Evolutionary conservation across 2,113 vertebrate species (phyloP).

Genomic region (Malaclemys terrapin): DNA sequence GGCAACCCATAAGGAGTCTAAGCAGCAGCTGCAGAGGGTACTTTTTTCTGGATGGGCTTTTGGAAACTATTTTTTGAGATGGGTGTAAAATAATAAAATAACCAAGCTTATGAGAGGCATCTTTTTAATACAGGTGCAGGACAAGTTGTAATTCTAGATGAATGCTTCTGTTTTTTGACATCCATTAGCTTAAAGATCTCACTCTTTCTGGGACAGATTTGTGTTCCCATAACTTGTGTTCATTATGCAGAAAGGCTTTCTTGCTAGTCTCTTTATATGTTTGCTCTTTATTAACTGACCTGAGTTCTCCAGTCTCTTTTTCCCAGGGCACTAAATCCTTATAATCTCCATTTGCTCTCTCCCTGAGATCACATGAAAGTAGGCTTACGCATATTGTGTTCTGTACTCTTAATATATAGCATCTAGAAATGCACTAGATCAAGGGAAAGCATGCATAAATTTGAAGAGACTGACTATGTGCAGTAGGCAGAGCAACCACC

Average conservation of each 20-base stretch:
- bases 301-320: neutral
- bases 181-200: neutral
- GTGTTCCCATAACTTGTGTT: neutral
- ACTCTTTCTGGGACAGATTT: neutral
- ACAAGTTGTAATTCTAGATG: neutral
- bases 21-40: neutral
- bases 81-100: neutral
- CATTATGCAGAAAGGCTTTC: neutral
- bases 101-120: neutral
- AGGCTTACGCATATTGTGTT: neutral
- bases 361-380: neutral
- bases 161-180: neutral
- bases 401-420: fast-evolving
- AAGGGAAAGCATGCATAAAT: neutral
- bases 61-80: neutral
- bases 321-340: neutral
- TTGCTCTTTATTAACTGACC: neutral
- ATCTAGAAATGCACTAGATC: neutral
- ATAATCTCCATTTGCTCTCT: neutral
- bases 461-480: fast-evolving
- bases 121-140: neutral
- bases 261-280: neutral
- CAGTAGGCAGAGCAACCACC: neutral
- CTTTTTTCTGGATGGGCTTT: neutral
- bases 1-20: neutral